Conservation (phyloP, 2,888 invertebrate species). For the Nomada ferruginata region DNA sequence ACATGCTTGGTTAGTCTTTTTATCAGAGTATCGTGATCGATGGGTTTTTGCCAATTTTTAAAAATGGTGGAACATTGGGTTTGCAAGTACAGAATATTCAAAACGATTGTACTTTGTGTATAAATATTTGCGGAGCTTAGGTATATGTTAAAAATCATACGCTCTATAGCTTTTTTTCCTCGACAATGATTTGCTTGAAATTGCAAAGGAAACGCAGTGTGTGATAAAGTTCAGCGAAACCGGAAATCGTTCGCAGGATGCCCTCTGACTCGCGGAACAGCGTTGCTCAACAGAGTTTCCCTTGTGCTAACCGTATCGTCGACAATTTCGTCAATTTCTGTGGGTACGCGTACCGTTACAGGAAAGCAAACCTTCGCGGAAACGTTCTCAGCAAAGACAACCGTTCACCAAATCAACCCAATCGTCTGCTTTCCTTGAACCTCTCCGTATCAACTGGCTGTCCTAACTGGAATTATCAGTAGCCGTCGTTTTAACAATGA, state of each 20-base stretch:
- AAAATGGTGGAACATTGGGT: no score
- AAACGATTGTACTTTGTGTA: no score
- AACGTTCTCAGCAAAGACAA: slow-evolving; percentile 48
- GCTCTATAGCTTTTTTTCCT: no score
- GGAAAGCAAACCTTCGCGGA: slow-evolving; percentile 45
- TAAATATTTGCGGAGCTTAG: no score
- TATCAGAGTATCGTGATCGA: background rate
- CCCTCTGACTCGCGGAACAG: slow-evolving; percentile 7
- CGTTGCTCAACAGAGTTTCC: slow-evolving; percentile 42
- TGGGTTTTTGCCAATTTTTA: no score
- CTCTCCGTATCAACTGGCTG: no score
- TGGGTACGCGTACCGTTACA: slow-evolving; percentile 61
- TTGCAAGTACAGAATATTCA: no score
- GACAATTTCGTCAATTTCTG: slow-evolving; percentile 68
- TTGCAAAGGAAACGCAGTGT: background rate
- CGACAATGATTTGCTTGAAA: no score
- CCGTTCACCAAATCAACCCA: slow-evolving; percentile 15
- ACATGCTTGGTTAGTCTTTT: background rate
- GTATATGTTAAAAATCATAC: no score
- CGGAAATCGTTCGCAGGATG: slow-evolving; percentile 3
- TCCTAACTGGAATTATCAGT: no score
- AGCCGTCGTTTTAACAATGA: no score
- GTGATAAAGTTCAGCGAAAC: slow-evolving; percentile 4
- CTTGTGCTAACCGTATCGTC: slow-evolving; percentile 17
- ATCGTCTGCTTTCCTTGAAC: background rate